These are phyloP conservation scores for Condylura cristata DNA, from an alignment of 2,113 vertebrate genomes.

Conservation along the genomic window DNA sequence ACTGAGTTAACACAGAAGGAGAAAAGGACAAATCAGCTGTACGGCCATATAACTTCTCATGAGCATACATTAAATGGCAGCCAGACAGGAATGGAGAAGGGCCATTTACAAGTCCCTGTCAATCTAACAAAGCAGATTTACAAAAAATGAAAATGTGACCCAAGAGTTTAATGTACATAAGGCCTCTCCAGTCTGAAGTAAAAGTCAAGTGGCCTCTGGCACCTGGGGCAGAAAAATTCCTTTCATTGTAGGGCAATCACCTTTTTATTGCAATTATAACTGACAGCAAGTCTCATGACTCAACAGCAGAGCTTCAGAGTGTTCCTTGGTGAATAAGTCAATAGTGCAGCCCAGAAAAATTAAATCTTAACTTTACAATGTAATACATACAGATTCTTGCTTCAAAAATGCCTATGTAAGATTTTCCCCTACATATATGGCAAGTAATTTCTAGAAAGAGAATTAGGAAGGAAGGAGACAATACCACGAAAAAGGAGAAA, in stretches of 20 bases:
- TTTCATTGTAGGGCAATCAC: not conserved
- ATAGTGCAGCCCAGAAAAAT: conserved; percentile 43
- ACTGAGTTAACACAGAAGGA: not conserved
- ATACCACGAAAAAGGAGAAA: not conserved
- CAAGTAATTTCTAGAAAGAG: conserved; percentile 22
- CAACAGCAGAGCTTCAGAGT: not conserved
- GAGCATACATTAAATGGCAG: not conserved
- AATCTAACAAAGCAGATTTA: not conserved
- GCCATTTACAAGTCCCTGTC: not conserved
- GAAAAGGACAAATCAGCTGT: not conserved
- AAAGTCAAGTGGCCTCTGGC: not conserved
- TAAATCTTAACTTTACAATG: conserved; percentile 29
- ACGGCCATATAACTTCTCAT: not conserved
- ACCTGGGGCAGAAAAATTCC: conserved; percentile 19
- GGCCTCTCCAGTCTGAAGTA: not conserved
- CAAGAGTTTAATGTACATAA: not conserved
- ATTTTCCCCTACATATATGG: not conserved
- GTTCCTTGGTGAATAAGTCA: not conserved
- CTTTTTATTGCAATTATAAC: conserved; percentile 8
- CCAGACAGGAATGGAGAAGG: not conserved
- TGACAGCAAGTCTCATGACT: not conserved
- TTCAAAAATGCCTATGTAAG: not conserved
- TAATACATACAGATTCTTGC: conserved; percentile 56
- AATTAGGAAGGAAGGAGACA: conserved; percentile 23
- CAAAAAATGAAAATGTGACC: not conserved